Conservation (phyloP, 2,113 vertebrate species). For the Varanus salvator region DNA sequence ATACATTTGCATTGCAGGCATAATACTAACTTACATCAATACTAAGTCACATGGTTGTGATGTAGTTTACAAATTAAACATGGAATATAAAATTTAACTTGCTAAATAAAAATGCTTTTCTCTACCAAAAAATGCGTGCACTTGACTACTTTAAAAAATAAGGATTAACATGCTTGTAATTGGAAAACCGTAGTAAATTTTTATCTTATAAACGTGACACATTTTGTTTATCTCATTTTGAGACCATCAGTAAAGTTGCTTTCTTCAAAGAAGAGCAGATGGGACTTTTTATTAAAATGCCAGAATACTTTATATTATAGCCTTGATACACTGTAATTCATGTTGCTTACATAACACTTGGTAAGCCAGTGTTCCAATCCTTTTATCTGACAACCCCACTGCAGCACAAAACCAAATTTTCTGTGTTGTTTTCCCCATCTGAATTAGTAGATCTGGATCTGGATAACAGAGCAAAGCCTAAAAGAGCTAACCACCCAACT, state of each 20-base stretch:
- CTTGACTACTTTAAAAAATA: not conserved
- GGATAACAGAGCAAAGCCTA: conserved; percentile 68
- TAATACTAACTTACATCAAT: too few species aligned
- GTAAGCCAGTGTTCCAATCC: conserved; percentile 13
- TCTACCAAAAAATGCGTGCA: not conserved
- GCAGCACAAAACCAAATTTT: conserved; percentile 41
- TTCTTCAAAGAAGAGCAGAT: not conserved
- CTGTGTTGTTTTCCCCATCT: conserved; percentile 32
- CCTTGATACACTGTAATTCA: conserved; percentile 1
- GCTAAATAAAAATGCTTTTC: not conserved
- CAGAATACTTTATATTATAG: not conserved
- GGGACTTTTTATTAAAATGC: not conserved
- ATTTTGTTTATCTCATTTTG: conserved; percentile 1
- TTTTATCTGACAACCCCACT: conserved; percentile 13
- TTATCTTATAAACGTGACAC: not conserved
- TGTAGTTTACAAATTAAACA: not conserved
- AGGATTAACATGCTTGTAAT: not conserved
- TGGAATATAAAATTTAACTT: not conserved
- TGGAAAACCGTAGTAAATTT: not conserved
- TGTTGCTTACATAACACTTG: not conserved
- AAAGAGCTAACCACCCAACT: conserved; percentile 64
- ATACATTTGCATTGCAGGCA: too few species aligned
- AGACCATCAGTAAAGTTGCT: not conserved
- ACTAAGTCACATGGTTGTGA: too few species aligned
- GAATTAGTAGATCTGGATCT: conserved; percentile 31